phyloP scores from a whole-genome alignment of 2,888 invertebrate species.

The Dasypogon diadema region DNA sequence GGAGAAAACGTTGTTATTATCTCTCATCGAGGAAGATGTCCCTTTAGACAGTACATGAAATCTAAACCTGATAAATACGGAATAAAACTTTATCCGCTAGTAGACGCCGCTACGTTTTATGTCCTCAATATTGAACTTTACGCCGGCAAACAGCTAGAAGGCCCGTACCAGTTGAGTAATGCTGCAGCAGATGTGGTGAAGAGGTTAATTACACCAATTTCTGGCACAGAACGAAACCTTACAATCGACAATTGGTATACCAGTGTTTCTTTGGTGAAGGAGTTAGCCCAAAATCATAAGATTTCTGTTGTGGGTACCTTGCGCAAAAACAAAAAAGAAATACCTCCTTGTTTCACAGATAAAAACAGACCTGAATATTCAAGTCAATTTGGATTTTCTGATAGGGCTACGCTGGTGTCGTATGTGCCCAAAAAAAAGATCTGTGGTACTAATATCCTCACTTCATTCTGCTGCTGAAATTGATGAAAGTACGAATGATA shows the following conservation, averaged over 20 bases:
- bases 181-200: slow-evolving; percentile 27
- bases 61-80: slow-evolving; percentile 42
- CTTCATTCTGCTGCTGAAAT: slow-evolving; percentile 29
- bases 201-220: slow-evolving; percentile 32
- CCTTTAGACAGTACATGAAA: slow-evolving; percentile 39
- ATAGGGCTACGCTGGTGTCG: slow-evolving; percentile 3
- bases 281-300: slow-evolving; percentile 14
- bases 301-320: slow-evolving; percentile 28
- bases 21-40: slow-evolving; percentile 58
- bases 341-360: slow-evolving; percentile 31
- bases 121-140: too few species aligned
- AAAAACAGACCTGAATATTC: slow-evolving; percentile 28
- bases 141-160: too few species aligned
- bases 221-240: slow-evolving; percentile 17
- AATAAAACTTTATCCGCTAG: slow-evolving; percentile 19
- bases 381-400: slow-evolving; percentile 37
- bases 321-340: slow-evolving; percentile 31
- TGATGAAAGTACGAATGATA: too few species aligned
- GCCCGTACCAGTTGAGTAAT: slow-evolving; percentile 21
- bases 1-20: slow-evolving; percentile 58
- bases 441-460: slow-evolving; percentile 25
- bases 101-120: too few species aligned
- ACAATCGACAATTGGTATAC: slow-evolving; percentile 28
- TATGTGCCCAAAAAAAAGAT: slow-evolving; percentile 28
- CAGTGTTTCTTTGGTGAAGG: slow-evolving; percentile 12